These are phyloP conservation scores for Caretta caretta DNA, from an alignment of 2,113 vertebrate genomes.

Conservation along the genomic window DNA sequence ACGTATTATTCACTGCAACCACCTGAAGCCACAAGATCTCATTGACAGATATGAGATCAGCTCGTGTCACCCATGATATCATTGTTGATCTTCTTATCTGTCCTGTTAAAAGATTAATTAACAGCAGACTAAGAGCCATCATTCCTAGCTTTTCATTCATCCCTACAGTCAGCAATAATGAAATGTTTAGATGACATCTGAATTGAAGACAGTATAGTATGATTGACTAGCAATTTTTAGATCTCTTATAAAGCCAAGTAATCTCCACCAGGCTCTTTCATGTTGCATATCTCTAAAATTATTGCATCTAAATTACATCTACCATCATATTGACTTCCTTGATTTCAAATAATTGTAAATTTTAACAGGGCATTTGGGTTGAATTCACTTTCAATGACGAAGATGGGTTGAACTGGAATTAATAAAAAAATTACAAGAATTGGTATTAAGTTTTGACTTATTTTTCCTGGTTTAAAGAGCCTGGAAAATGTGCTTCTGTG, in stretches of 20 bases:
- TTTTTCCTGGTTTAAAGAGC: background rate
- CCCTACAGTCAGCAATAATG: background rate
- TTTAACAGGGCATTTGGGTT: accelerated
- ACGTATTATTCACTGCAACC: background rate
- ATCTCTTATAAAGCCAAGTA: background rate
- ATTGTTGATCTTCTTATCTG: background rate
- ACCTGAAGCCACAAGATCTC: background rate
- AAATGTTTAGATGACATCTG: background rate
- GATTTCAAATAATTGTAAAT: background rate
- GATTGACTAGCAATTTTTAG: background rate
- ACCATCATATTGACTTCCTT: background rate
- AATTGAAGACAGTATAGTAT: background rate
- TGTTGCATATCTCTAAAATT: background rate
- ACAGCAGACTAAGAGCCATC: background rate
- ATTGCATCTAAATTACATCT: background rate
- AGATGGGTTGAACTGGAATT: background rate
- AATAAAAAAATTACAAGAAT: background rate
- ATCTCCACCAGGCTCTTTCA: background rate
- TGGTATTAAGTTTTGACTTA: background rate
- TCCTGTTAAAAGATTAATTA: background rate
- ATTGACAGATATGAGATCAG: background rate
- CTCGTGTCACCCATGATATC: background rate
- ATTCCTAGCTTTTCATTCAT: background rate
- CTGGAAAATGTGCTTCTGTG: background rate
- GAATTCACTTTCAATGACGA: background rate